Evolutionary conservation across 2,113 vertebrate genomes (phyloP), one percentile per base, ranked within the genome.

Genomic region (Osmerus eperlanus): DNA sequence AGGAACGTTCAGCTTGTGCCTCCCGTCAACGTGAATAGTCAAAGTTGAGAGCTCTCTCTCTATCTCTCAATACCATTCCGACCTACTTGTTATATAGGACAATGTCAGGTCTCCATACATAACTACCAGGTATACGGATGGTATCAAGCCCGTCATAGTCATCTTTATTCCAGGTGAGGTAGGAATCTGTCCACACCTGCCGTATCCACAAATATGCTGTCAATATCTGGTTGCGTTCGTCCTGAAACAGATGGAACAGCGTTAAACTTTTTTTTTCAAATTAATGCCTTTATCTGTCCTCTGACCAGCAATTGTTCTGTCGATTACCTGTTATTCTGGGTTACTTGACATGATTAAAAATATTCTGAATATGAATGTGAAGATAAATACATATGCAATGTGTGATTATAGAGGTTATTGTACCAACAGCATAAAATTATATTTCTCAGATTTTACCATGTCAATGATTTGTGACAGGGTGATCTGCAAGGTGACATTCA

Each of bases 41-140:
- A 28, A 15, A 52, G n/a, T 11, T 14, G 4, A 66, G 36, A 28
- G 63, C 59, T 52, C 5, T 12, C 2, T 71, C 65, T 74, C 75
- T 82, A 86, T 68, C 74, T 76, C 82, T 59, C 82, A 80, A 87
- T 79, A 88, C 81, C 79, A 79, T 29, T 86, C 80, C 70, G 81
- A 90, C 90, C 87, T 93, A 97, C 96, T 93, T 97, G 93, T 97
- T 98, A 84, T 98, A 97, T 80, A 97, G 93, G 69, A 97, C 91
- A 67, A 97, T 95, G 89, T 97, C 95, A 0, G 96, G 96, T 73
- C 92, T 90, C 96, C 96, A 97, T 82, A 96, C 93, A 55, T 94
- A 94, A 90, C 94, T 94, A 90, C 95, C 94, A 86, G 96, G 96
- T 84, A 96, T 92, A 73, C 91, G 95, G 89, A 98, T 95, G 88